Conservation (phyloP, 1,140 invertebrate genomes). For the Drosophila dunni region DNA sequence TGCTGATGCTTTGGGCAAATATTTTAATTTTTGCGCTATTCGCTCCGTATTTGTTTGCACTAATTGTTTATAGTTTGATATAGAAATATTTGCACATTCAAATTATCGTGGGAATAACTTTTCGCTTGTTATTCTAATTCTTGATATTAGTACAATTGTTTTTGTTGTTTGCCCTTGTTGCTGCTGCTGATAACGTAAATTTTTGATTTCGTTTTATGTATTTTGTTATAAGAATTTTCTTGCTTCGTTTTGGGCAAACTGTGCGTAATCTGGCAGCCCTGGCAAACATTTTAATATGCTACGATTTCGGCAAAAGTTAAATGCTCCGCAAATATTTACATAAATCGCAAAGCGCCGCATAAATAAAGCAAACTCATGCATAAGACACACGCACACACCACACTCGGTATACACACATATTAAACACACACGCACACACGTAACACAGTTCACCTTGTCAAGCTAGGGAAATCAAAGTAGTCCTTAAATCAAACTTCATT, state of each 20-base stretch:
- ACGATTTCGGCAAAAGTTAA: slow-evolving; percentile 49
- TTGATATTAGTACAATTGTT: slow-evolving; percentile 30
- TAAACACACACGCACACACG: slow-evolving; percentile 13
- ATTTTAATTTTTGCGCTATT: slow-evolving; percentile 52
- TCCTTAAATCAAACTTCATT: no score
- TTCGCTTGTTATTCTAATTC: slow-evolving; percentile 34
- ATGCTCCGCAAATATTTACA: slow-evolving; percentile 74
- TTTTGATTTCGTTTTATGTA: slow-evolving; percentile 25
- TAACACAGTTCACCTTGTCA: slow-evolving; percentile 7
- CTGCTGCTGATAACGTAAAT: slow-evolving; percentile 31
- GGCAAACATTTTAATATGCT: slow-evolving; percentile 27
- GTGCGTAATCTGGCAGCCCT: slow-evolving; percentile 26
- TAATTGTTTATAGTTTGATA: slow-evolving; percentile 79
- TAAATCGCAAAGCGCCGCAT: slow-evolving; percentile 56
- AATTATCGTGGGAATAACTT: slow-evolving; percentile 75
- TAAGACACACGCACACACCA: slow-evolving; percentile 35
- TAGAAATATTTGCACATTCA: slow-evolving; percentile 76
- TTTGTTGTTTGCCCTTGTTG: background rate
- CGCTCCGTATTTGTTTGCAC: slow-evolving; percentile 71
- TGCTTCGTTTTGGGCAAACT: background rate
- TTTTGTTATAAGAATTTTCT: background rate
- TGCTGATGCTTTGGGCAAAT: slow-evolving; percentile 57
- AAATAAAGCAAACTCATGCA: slow-evolving; percentile 70
- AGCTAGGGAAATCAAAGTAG: slow-evolving; percentile 1
- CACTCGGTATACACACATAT: no score